These are phyloP conservation scores for Delichon dasypus DNA, from an alignment of 2,797 vertebrate species.

Conservation along the genomic window DNA sequence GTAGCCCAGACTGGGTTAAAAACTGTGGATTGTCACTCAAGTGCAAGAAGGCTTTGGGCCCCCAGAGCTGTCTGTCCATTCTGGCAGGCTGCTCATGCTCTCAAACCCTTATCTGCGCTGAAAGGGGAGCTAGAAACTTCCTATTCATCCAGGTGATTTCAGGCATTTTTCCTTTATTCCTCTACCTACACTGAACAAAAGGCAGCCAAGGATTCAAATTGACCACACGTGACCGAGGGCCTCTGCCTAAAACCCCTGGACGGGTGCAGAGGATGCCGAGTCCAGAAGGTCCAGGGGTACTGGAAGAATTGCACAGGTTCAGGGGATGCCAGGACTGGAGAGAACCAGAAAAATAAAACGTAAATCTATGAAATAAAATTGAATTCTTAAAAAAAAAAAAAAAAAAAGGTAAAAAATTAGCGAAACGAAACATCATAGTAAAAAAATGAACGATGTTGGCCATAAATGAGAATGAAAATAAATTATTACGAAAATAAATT, in stretches of 20 bases:
- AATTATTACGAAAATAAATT: neutral
- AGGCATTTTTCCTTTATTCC: neutral
- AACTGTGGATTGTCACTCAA: neutral
- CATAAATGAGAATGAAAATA: neutral
- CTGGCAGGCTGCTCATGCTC: neutral
- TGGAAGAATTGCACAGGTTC: neutral
- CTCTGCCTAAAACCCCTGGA: neutral
- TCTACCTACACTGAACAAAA: neutral
- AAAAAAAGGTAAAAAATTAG: too few species aligned
- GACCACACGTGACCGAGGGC: accelerated
- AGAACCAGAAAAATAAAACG: neutral
- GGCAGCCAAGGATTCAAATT: neutral
- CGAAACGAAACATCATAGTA: neutral
- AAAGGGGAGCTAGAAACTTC: neutral
- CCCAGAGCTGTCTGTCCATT: neutral
- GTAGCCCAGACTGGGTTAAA: neutral
- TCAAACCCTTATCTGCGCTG: neutral
- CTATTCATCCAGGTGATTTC: neutral
- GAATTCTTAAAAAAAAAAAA: accelerated
- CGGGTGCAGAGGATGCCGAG: neutral
- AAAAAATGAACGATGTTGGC: accelerated
- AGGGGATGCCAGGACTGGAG: neutral
- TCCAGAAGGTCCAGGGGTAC: neutral
- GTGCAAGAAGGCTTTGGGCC: neutral
- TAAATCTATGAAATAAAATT: neutral